A percentile compares a stretch with the other conserved stretches of the same genome.
Conservation (phyloP, 2,113 vertebrate species). For the Mohoua ochrocephala region DNA sequence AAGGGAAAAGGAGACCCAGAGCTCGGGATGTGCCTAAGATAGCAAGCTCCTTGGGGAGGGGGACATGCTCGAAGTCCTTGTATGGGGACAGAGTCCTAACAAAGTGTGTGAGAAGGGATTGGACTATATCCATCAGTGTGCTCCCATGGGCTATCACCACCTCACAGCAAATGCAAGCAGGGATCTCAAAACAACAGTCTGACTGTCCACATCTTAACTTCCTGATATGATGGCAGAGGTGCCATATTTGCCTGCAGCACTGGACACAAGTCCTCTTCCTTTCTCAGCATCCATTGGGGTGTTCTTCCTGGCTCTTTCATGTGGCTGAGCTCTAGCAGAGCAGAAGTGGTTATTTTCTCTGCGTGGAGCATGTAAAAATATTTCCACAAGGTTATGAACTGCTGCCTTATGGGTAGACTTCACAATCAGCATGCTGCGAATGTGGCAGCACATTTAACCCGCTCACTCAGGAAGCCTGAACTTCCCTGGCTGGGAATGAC, state of each 20-base stretch:
- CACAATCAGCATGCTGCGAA: background rate
- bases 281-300: background rate
- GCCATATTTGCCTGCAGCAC: background rate
- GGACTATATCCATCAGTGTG: background rate
- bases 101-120: background rate
- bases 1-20: background rate
- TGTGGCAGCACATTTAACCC: constrained; percentile 32
- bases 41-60: background rate
- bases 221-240: background rate
- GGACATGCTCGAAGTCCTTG: background rate
- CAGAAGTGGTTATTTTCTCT: constrained; percentile 34
- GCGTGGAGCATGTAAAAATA: constrained; percentile 26
- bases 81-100: background rate
- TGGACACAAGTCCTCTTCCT: background rate
- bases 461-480: constrained; percentile 2
- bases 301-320: constrained; percentile 15
- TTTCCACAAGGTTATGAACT: constrained; percentile 40
- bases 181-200: background rate
- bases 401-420: constrained; percentile 32
- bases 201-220: background rate
- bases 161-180: background rate
- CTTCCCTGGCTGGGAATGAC: background rate
- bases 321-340: constrained; percentile 18
- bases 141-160: background rate
- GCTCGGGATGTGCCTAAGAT: background rate